Base-by-base conservation (phyloP, 2,113 vertebrate genomes). In the Odontophorus gujanensis region DNA sequence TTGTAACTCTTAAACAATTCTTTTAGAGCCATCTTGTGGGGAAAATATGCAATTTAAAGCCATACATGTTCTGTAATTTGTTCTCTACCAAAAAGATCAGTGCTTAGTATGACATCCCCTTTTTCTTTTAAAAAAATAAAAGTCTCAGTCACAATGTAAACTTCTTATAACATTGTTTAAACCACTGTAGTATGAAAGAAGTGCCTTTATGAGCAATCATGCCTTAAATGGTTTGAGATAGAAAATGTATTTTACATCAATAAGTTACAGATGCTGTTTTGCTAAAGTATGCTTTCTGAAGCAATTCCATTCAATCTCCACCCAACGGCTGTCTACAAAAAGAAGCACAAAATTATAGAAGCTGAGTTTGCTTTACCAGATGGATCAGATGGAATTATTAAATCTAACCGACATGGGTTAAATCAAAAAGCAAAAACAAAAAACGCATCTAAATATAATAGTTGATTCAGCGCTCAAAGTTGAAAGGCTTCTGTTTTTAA, bases 11-110 rank as follows among this genome's bases (percentile, higher is more conserved):
- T 19, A 80, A 89, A 89, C 61, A 81, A 84, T 91, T 81, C 9
- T 72, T 92, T 87, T 92, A 94, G 72, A 95, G 71, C 53, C 85
- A 96, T 87, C 85, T 95, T 87, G 65, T 89, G 71, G 74, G 77
- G 81, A 74, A 87, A 93, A 93, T n/a, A 89, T 85, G 45, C 53
- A 83, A 73, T 80, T 93, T 63, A 80, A 85, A 90, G 47, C 28
- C 89, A 80, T n/a, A 58, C 12, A 55, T 40, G 19, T 91, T 85
- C 8, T 73, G 18, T 80, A 73, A 86, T 1, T 61, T 11, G 14
- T 87, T 89, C 85, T 81, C 72, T 87, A 91, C 71, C 68, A 76
- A 73, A 92, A 82, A 72, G 30, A 85, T 76, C 55, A 57, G 7
- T 36, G 22, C 62, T 93, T 20, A 89, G 22, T 47, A 91, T 63